Percentiles rank a stretch among this genome's conserved stretches.
These are phyloP conservation scores for Agriopis aurantiaria DNA, from an alignment of 2,888 invertebrate genomes.

Conservation along the genomic window DNA sequence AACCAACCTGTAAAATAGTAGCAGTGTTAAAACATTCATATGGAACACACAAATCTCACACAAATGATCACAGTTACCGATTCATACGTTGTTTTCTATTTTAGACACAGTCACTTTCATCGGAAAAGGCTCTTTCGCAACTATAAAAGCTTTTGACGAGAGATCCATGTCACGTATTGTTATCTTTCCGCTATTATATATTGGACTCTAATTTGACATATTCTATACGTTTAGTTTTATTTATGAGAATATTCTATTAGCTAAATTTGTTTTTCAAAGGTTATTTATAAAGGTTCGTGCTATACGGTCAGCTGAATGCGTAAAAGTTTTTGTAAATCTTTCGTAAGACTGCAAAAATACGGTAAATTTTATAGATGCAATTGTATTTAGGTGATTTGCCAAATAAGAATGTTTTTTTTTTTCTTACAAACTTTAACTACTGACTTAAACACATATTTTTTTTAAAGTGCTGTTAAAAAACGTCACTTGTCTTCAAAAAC, in stretches of 20 bases:
- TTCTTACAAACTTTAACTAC: too few species aligned
- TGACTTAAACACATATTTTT: too few species aligned
- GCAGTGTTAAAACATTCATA: background rate
- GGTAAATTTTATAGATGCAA: too few species aligned
- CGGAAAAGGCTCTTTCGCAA: conserved; percentile 31
- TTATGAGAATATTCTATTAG: conserved; percentile 35
- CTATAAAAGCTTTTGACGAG: conserved; percentile 41
- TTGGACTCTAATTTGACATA: conserved; percentile 39
- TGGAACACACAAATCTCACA: background rate
- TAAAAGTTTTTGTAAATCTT: background rate
- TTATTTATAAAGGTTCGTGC: conserved; percentile 14
- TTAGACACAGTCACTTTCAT: conserved; percentile 21
- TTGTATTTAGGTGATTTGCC: too few species aligned
- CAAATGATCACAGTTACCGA: background rate
- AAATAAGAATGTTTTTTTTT: too few species aligned
- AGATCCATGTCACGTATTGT: conserved; percentile 36
- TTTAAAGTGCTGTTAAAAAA: too few species aligned
- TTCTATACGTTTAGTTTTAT: conserved; percentile 33
- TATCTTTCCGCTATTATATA: conserved; percentile 35
- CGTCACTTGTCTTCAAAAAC: too few species aligned
- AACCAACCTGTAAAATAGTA: background rate
- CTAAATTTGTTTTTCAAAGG: conserved; percentile 29
- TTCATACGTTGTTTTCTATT: conserved; percentile 18
- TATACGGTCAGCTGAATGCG: background rate
- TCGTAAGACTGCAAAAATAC: background rate